phyloP scores from a whole-genome alignment of 2,797 vertebrate species.

The Sparus aurata region DNA sequence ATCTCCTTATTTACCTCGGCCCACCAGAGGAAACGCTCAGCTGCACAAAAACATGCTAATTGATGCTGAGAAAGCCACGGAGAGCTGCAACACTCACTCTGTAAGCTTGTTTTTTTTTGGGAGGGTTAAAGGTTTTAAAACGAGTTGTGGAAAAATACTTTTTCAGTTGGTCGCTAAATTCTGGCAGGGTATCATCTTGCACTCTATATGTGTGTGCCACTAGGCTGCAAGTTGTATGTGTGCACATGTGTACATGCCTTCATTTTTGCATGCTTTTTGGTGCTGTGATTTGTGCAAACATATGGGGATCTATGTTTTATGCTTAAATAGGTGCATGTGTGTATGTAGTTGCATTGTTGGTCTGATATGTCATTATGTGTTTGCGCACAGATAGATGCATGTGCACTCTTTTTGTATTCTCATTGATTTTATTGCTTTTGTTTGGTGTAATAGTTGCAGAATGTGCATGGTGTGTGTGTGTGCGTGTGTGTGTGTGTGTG shows the following conservation, averaged over 20 bases:
- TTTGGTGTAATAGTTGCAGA: slow-evolving; percentile 12
- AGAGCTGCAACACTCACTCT: slow-evolving; percentile 66
- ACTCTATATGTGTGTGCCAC: slow-evolving; percentile 7
- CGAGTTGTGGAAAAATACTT: slow-evolving; percentile 65
- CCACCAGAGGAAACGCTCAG: slow-evolving; percentile 82
- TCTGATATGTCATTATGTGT: slow-evolving; percentile 7
- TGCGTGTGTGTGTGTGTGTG: slow-evolving; percentile 29
- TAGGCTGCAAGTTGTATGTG: not conserved
- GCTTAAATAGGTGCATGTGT: slow-evolving; percentile 4
- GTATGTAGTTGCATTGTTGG: not conserved
- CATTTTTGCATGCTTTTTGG: slow-evolving; percentile 23
- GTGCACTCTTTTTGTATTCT: slow-evolving; percentile 9
- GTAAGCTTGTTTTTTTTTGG: slow-evolving; percentile 62
- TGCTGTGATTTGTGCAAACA: not conserved
- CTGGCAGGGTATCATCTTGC: slow-evolving; percentile 1
- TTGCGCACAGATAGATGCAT: not conserved
- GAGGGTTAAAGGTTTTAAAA: slow-evolving; percentile 71
- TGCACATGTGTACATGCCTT: not conserved
- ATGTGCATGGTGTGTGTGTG: slow-evolving; percentile 22
- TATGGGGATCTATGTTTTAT: not conserved
- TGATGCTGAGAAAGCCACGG: slow-evolving; percentile 80
- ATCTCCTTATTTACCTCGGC: slow-evolving; percentile 81
- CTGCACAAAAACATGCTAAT: slow-evolving; percentile 86
- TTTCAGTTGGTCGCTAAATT: slow-evolving; percentile 50
- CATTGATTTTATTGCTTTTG: slow-evolving; percentile 12